Evolutionary conservation across 2,797 vertebrate genomes (phyloP).

Genomic region (Galago senegalensis): DNA sequence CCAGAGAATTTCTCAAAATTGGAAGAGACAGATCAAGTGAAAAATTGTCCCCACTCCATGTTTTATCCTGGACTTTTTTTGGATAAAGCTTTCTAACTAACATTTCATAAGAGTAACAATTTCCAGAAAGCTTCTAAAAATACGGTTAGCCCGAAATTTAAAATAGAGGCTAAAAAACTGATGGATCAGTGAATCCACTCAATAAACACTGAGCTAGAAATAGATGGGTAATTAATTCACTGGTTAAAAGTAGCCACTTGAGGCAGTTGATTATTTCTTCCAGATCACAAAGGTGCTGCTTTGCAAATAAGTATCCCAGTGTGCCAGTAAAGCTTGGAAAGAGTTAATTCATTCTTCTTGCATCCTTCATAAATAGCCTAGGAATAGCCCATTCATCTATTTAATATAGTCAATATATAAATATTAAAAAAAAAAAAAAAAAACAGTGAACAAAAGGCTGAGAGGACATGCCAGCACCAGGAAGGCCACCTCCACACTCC

Average conservation of each 20-base stretch:
- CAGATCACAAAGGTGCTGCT: conserved; percentile 65
- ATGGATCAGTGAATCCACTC: conserved; percentile 57
- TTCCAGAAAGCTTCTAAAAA: conserved; percentile 63
- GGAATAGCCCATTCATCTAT: background rate
- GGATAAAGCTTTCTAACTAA: conserved; percentile 37
- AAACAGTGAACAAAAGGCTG: background rate
- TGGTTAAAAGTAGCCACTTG: conserved; percentile 57
- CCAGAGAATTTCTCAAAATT: conserved; percentile 52
- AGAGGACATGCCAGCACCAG: background rate
- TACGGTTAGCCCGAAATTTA: conserved; percentile 35
- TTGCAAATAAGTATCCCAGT: conserved; percentile 60
- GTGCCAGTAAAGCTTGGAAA: conserved; percentile 32
- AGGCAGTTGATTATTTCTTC: conserved; percentile 71
- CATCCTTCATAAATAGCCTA: conserved; percentile 10
- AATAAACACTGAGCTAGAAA: conserved; percentile 68
- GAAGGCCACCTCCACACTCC: no score
- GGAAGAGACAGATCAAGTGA: background rate
- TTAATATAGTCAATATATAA: background rate
- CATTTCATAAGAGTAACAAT: conserved; percentile 16
- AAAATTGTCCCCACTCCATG: background rate
- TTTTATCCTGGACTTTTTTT: conserved; percentile 1
- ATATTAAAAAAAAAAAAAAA: background rate
- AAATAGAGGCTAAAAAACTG: conserved; percentile 56
- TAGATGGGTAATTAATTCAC: conserved; percentile 69
- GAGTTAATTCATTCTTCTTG: conserved; percentile 60